Conservation (phyloP, 2,797 vertebrate species). For the Centroberyx gerrardi region DNA sequence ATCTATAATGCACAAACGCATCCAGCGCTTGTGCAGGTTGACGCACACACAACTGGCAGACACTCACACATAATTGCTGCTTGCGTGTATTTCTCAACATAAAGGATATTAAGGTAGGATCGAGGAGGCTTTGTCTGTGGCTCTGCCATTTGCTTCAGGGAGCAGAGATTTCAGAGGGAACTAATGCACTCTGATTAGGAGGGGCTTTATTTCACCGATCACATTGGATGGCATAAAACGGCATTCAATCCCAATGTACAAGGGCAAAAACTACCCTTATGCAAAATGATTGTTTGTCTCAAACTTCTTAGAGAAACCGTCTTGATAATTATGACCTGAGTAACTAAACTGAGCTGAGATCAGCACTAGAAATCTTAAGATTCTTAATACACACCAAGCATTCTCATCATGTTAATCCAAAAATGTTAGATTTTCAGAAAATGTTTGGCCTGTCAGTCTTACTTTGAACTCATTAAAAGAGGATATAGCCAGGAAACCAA, state of each 20-base stretch:
- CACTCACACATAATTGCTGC: constrained; percentile 43
- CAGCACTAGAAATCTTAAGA: constrained; percentile 7
- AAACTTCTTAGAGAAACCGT: constrained; percentile 1
- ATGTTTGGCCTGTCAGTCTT: neutral
- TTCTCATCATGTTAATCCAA: constrained; percentile 14
- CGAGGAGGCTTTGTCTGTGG: constrained; percentile 67
- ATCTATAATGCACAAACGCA: constrained; percentile 49
- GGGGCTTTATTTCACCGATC: constrained; percentile 47
- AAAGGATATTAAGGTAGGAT: constrained; percentile 54
- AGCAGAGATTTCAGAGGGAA: constrained; percentile 55
- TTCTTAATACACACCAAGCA: constrained; percentile 4
- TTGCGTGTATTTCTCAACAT: constrained; percentile 34
- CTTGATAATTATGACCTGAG: neutral
- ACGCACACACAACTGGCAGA: constrained; percentile 45
- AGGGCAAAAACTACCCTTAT: constrained; percentile 27
- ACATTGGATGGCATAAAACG: constrained; percentile 18
- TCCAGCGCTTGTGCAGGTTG: constrained; percentile 17
- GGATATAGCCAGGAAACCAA: constrained; percentile 25
- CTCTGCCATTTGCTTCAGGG: constrained; percentile 57
- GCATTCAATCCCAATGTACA: constrained; percentile 27
- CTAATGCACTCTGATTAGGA: constrained; percentile 67
- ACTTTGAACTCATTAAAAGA: constrained; percentile 34
- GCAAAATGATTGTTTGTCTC: constrained; percentile 19
- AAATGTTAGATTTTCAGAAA: constrained; percentile 13
- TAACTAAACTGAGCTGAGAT: constrained; percentile 5